Conservation (phyloP, 2,113 vertebrate genomes). For the Gavia stellata region DNA sequence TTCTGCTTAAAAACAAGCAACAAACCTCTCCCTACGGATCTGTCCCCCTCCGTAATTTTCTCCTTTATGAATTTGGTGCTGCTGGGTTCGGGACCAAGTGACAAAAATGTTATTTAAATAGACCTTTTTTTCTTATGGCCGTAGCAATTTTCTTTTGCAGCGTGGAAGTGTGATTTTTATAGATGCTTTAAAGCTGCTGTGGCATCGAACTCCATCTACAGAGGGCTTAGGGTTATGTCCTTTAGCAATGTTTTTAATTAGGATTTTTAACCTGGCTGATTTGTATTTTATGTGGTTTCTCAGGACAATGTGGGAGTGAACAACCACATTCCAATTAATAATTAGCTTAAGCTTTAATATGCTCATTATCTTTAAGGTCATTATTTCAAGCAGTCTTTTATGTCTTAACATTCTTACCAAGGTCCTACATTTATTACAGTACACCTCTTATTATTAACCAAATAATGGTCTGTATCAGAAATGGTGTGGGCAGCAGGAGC, state of each 20-base stretch:
- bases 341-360: not conserved
- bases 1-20: not conserved
- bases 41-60: not conserved
- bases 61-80: rapidly evolving
- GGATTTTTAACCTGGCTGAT: not conserved
- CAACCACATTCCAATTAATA: not conserved
- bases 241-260: not conserved
- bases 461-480: too few species aligned
- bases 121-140: rapidly evolving
- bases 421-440: not conserved
- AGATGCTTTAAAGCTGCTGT: not conserved
- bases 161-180: rapidly evolving
- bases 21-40: rapidly evolving
- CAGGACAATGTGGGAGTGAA: not conserved
- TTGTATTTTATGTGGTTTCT: not conserved
- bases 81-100: not conserved
- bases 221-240: not conserved
- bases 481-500: too few species aligned
- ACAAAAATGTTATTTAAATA: not conserved
- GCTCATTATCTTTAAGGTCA: not conserved
- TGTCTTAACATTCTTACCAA: not conserved
- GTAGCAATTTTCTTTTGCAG: not conserved
- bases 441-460: not conserved
- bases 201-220: not conserved
- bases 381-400: not conserved